A percentile compares a stretch with the other conserved stretches of the same genome.
Evolutionary conservation across 2,888 invertebrate genomes (phyloP).

Genomic region (Rotaria magnacalcarata): DNA sequence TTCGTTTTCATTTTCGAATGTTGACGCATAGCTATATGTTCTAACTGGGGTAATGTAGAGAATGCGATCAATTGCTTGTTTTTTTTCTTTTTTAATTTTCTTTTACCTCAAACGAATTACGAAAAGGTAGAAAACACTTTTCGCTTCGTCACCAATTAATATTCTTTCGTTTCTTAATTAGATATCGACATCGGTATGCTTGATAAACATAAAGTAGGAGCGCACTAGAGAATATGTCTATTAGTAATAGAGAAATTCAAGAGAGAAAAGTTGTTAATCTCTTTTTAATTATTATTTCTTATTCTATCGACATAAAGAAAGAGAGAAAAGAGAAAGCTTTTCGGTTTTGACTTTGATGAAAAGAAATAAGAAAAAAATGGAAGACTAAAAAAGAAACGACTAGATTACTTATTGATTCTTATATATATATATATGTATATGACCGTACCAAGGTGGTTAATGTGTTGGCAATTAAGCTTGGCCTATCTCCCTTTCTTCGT

Average conservation of each 20-base stretch:
- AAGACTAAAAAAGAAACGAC: slow-evolving; percentile 20
- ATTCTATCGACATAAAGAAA: neutral
- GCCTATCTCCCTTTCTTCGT: neutral
- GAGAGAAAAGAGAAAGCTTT: neutral
- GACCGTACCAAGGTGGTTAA: slow-evolving; percentile 14
- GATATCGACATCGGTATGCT: neutral
- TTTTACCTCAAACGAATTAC: neutral
- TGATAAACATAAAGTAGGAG: neutral
- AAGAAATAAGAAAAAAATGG: neutral
- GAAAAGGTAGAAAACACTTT: neutral
- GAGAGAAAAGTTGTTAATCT: slow-evolving; percentile 8
- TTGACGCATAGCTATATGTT: neutral
- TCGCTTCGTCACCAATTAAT: neutral
- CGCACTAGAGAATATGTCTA: neutral
- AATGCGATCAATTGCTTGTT: neutral
- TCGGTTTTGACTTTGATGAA: slow-evolving; percentile 3
- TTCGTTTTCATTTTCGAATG: slow-evolving; percentile 16
- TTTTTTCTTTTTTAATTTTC: neutral
- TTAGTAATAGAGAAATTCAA: neutral
- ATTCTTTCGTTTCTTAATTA: neutral
- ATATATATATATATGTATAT: neutral
- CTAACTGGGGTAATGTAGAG: neutral
- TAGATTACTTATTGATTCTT: slow-evolving; percentile 26
- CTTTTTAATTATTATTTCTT: slow-evolving; percentile 25
- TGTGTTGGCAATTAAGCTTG: slow-evolving; percentile 26